These are phyloP conservation scores for Adrianichthys oophorus DNA, from an alignment of 2,797 vertebrate species.

Conservation along the genomic window DNA sequence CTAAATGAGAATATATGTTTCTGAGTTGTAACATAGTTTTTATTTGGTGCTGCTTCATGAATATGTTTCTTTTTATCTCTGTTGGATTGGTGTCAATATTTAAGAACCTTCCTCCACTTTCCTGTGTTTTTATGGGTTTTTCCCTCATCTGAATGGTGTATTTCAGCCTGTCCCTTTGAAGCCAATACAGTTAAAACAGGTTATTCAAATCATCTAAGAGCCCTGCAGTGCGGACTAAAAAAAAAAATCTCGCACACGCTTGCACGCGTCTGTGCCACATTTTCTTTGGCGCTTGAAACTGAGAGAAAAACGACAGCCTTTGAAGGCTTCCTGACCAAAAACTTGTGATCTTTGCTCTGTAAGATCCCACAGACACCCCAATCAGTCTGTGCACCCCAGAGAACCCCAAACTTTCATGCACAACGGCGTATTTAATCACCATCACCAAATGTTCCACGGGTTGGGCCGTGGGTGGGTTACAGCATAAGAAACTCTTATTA, in stretches of 20 bases:
- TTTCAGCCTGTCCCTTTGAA: conserved; percentile 62
- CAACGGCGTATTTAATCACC: conserved; percentile 30
- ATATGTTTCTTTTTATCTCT: not conserved
- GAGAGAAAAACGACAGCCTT: conserved; percentile 36
- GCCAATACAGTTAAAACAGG: conserved; percentile 53
- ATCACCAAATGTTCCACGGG: conserved; percentile 15
- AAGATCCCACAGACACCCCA: conserved; percentile 5
- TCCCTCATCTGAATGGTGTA: conserved; percentile 35
- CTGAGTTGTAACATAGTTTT: too few relatives aligned
- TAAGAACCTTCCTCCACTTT: conserved; percentile 3
- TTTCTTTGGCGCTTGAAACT: conserved; percentile 34
- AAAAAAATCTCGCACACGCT: conserved; percentile 25
- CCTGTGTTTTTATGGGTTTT: conserved; percentile 25
- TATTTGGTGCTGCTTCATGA: too few relatives aligned
- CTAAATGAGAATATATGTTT: too few relatives aligned
- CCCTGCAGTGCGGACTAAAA: conserved; percentile 26
- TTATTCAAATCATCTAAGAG: conserved; percentile 63
- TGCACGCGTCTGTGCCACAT: conserved; percentile 26
- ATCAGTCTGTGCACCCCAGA: conserved; percentile 1
- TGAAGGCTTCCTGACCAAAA: conserved; percentile 50
- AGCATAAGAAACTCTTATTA: conserved; percentile 4
- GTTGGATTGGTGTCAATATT: not conserved
- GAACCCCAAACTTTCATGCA: conserved; percentile 6
- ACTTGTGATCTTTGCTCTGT: conserved; percentile 28
- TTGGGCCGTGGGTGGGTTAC: conserved; percentile 17